These are phyloP conservation scores for Yponomeuta cagnagella DNA, from an alignment of 2,888 invertebrate genomes.

Conservation along the genomic window DNA sequence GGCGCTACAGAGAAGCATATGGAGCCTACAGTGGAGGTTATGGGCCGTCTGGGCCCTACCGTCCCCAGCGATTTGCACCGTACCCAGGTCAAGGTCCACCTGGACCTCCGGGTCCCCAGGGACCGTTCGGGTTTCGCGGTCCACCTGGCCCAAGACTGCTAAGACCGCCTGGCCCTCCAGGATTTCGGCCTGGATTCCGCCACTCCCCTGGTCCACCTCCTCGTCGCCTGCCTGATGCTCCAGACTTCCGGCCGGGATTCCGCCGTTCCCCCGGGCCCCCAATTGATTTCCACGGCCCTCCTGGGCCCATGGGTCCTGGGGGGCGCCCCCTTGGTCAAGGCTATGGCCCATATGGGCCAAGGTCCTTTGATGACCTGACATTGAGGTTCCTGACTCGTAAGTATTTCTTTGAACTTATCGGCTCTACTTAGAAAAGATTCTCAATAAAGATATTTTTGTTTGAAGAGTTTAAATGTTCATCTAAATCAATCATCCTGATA, in stretches of 20 bases:
- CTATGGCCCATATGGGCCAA: too few species aligned
- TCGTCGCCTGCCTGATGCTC: constrained; percentile 25
- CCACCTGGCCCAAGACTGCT: constrained; percentile 25
- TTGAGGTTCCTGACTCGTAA: constrained; percentile 25
- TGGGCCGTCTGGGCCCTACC: not conserved
- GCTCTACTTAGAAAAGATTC: constrained; percentile 25
- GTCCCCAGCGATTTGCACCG: not conserved
- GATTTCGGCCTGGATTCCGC: too few species aligned
- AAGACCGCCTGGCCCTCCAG: constrained; percentile 26
- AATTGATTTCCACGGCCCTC: not conserved
- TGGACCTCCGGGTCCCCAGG: not conserved
- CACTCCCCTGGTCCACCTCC: constrained; percentile 23
- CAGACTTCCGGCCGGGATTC: not conserved
- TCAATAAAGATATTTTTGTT: constrained; percentile 31
- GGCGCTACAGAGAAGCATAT: constrained; percentile 46
- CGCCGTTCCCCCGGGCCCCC: not conserved
- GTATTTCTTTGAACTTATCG: constrained; percentile 38
- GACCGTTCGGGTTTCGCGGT: not conserved
- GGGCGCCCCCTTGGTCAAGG: constrained; percentile 15
- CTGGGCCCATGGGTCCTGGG: constrained; percentile 19
- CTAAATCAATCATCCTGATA: too few species aligned
- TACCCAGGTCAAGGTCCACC: not conserved
- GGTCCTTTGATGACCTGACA: not conserved
- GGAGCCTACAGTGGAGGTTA: constrained; percentile 41
- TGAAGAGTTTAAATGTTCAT: not conserved